Conservation (phyloP, 2,797 vertebrate genomes). For the Sebastes kiyomatsui region DNA sequence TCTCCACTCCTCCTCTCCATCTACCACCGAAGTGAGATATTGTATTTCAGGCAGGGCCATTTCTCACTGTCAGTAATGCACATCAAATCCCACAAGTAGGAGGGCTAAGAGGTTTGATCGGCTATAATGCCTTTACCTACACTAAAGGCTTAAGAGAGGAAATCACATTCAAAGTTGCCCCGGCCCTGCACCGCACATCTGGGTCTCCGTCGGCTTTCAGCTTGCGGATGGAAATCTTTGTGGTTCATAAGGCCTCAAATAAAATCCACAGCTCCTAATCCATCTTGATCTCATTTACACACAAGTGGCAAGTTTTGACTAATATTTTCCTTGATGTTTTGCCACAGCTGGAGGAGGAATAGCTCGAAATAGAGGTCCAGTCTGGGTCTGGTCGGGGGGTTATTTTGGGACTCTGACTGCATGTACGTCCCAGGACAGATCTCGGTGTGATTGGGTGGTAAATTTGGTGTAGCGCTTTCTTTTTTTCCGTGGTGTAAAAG, state of each 20-base stretch:
- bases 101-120: conserved; percentile 80
- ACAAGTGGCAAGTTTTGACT: conserved; percentile 76
- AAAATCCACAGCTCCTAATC: conserved; percentile 77
- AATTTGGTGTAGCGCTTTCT: conserved; percentile 64
- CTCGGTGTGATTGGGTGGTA: conserved; percentile 57
- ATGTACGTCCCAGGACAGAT: conserved; percentile 30
- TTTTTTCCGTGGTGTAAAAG: conserved; percentile 68
- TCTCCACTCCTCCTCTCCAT: conserved; percentile 39
- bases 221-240: conserved; percentile 66
- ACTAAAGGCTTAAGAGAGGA: conserved; percentile 77
- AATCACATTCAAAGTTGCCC: conserved; percentile 80
- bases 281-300: conserved; percentile 84
- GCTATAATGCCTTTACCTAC: conserved; percentile 81
- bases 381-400: conserved; percentile 40
- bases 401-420: conserved; percentile 66
- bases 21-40: conserved; percentile 77
- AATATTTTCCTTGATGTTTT: conserved; percentile 81
- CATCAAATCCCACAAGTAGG: conserved; percentile 81
- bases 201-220: conserved; percentile 65
- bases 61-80: conserved; percentile 86
- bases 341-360: conserved; percentile 59
- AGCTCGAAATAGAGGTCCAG: conserved; percentile 40
- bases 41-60: conserved; percentile 82
- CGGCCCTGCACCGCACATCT: conserved; percentile 63
- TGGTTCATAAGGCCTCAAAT: conserved; percentile 70